Base-by-base conservation (phyloP, 1,140 invertebrate genomes). In the Latrodectus geometricus region DNA sequence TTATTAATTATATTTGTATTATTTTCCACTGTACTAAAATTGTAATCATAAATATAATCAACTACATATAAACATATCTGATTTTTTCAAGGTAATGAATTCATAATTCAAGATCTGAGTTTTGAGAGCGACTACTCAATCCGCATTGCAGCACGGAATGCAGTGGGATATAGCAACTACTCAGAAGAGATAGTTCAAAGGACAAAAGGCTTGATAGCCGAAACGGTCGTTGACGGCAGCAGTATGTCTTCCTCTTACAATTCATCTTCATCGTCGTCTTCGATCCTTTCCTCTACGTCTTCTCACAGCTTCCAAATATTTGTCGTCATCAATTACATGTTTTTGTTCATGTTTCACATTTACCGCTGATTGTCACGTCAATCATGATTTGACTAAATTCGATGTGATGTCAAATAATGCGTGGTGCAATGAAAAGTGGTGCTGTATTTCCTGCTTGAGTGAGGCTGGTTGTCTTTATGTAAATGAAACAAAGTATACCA, bases 121-220 rank as follows among this genome's bases (percentile, higher is more conserved):
- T 82, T 88, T 21, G 88, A 90, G 73, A 90, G 89, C 4, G 79
- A 86, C 8, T 90, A 90, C 75, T 88, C 88, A 8, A 77, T 90
- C 8, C 88, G 89, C 14, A 88, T 89, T 0, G 86, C 89, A 23
- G 88, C 89, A 35, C 77, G 88, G 12, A 90, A 90, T 66, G 87
- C 82, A 4, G 89, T 89, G 21, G 90, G 90, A 2, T 89, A 88
- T 66, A 89, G 90, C 48, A 88, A 90, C 48, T 90, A 88, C 23
- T 89, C 90, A 17, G 75, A 78, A 15, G 88, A 88, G 61, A 56
- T 88, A 12, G 73, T 75, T 12, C 73, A 87, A 52, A 88, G 88
- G 78, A 90, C 90, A 69, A 81, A 75, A 80, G 87, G 87, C 54
- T 72, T 85, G 12, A 23, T 85, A 12, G 81, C 87, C 17, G 87